These are phyloP conservation scores for Ciconia stormi DNA, from an alignment of 2,113 vertebrate species.

Conservation along the genomic window DNA sequence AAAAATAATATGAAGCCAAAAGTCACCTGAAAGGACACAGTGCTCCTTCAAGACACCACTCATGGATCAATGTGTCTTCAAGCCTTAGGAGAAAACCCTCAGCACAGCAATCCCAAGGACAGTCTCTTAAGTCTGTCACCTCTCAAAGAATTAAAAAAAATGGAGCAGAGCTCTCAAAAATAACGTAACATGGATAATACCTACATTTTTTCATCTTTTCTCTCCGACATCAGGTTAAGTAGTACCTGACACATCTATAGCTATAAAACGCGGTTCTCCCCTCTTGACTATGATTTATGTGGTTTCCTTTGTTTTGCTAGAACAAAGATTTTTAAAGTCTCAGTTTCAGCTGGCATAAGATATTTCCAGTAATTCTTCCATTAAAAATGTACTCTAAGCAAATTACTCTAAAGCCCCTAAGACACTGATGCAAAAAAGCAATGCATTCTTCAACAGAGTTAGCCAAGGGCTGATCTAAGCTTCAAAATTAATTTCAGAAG, in stretches of 20 bases:
- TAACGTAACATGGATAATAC: not conserved
- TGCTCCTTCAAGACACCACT: not conserved
- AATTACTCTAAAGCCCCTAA: not conserved
- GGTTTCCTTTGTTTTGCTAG: not conserved
- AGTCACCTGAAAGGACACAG: not conserved
- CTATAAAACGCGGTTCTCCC: not conserved
- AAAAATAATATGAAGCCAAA: not conserved
- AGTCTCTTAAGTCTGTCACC: not conserved
- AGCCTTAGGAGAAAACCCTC: not conserved
- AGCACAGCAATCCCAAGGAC: not conserved
- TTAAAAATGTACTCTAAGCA: slow-evolving; percentile 8
- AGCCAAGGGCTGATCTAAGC: not conserved
- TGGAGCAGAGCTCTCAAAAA: not conserved
- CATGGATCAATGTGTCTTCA: not conserved
- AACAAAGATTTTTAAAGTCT: not conserved
- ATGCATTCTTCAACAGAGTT: not conserved
- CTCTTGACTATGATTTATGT: not conserved
- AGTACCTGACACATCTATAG: not conserved
- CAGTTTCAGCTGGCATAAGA: not conserved
- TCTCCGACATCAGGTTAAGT: not conserved
- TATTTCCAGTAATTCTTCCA: slow-evolving; percentile 14
- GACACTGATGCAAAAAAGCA: not conserved
- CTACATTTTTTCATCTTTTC: not conserved
- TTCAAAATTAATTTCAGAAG: not conserved
- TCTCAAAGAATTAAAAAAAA: not conserved